Base-by-base conservation (phyloP, 2,797 vertebrate genomes). In the Manis pentadactyla region DNA sequence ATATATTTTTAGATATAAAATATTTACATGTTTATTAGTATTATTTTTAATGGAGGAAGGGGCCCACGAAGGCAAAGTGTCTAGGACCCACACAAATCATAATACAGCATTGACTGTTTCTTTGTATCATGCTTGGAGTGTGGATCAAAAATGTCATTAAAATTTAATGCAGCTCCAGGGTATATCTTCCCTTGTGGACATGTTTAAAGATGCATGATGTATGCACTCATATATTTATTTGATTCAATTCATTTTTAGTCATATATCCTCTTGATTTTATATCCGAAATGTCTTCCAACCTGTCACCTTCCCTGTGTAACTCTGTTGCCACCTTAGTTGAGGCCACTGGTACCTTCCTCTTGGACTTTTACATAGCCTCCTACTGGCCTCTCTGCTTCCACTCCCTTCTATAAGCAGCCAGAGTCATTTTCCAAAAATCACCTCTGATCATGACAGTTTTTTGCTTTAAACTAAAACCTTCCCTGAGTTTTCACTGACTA, bases 121-220 rank as follows among this genome's bases (percentile, higher is more conserved):
- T 55, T 34, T 39, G 8, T 12, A 29, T 55, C 34, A 93, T 7
- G n/a, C 88, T 51, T 88, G 59, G 51, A 61, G 63, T 5, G 19
- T 68, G 25, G 17, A 39, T 74, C 23, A 46, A 63, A 93, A 69
- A 57, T 34, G 27, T 74, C 64, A 57, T 14, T 73, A 31, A 77
- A 63, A 55, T 39, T 51, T 55, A 51, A 23, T 12, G 12, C n/a
- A 66, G 51, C 25, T 57, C 21, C 34, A 27, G 34, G 49, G 37
- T 0, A 0, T 7, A 11, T 37, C 49, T 81, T 29, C 55, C 4
- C 21, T 13, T 55, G 29, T 0, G 53, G 37, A 46, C 4, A 4
- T 68, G 64, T 85, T 81, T 81, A 29, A 29, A 55, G 61, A 63
- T 14, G 68, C 39, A 66, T 7, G 17, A 63, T 14, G 68, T n/a